Base-by-base conservation (phyloP, 1,140 invertebrate species). In the Trichoplusia ni region DNA sequence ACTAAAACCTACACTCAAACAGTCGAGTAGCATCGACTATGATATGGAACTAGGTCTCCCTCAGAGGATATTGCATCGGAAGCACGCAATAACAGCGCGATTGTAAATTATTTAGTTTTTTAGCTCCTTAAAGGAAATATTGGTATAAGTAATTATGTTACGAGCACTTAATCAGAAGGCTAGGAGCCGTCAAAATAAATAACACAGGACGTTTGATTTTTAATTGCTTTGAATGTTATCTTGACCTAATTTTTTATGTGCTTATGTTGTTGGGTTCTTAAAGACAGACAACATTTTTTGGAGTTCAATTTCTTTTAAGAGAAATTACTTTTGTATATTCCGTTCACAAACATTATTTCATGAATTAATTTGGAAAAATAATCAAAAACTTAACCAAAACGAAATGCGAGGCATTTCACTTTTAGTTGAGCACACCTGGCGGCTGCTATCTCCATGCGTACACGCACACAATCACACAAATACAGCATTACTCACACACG, bases 371-470 rank as follows among this genome's bases (percentile, higher is more conserved):
- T n/a, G 11, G 11, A 44, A 23, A 44, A 44, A 6, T 23, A 0
- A 2, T 18, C 4, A 8, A 11, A 1, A 44, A 23, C 9, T n/a
- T 9, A 44, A 44, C 61, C 9, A 16, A 47, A 19, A 16, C 56
- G 1, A 72, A 67, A 73, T n/a, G 83, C 84, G 84, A 42, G 75
- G 84, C 87, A 88, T 88, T 88, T 88, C 85, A 82, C 81, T 73
- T 63, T 21, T 33, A 69, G 73, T 87, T 88, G 82, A 65, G 6
- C 13, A n/a, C 38, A 73, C 73, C 85, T 79, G 81, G 21, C 71
- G 73, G 46, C 70, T 77, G 79, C 86, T 90, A 86, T 90, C 87
- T 84, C 82, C 82, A 69, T 84, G 87, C 84, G 85, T 85, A 75
- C 61, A 82, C 82, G 81, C 84, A 86, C 84, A 83, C 80, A 38